Conservation (phyloP, 2,797 vertebrate species). For the Mastacembelus armatus region DNA sequence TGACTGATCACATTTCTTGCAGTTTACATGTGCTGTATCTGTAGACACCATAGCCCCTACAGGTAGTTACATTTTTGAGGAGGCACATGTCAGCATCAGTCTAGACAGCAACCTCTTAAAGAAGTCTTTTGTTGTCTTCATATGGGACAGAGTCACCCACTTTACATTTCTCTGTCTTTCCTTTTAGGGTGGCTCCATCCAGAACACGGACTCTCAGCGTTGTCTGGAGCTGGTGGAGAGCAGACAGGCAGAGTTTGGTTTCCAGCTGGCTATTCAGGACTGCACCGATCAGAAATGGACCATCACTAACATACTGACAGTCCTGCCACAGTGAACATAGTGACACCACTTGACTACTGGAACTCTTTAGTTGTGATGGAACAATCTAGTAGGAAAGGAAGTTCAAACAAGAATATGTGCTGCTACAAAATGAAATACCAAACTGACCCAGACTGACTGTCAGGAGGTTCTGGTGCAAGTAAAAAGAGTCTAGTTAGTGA, state of each 20-base stretch:
- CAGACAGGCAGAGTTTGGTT: slow-evolving; percentile 87
- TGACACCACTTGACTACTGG: not conserved
- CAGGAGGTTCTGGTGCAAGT: slow-evolving; percentile 5
- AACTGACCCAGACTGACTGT: not conserved
- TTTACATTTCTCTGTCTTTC: too few species aligned
- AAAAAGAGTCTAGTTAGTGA: slow-evolving; percentile 5
- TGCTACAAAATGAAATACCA: slow-evolving; percentile 1
- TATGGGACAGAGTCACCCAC: too few species aligned
- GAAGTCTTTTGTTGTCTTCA: too few species aligned
- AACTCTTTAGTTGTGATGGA: not conserved
- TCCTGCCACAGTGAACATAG: slow-evolving; percentile 67
- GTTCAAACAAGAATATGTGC: not conserved
- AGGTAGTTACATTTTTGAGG: too few species aligned
- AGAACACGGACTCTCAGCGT: slow-evolving; percentile 92
- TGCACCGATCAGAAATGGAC: slow-evolving; percentile 94
- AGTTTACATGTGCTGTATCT: too few species aligned
- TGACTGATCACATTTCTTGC: too few species aligned
- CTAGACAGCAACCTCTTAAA: too few species aligned
- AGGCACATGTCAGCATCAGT: too few species aligned
- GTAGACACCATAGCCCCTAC: too few species aligned
- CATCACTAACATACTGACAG: slow-evolving; percentile 91
- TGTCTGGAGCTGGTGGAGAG: slow-evolving; percentile 93
- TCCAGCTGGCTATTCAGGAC: slow-evolving; percentile 91
- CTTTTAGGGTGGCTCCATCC: slow-evolving; percentile 90
- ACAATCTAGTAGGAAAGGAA: not conserved